These are phyloP conservation scores for Euphonia xanthogaster DNA, from an alignment of 2,797 vertebrate genomes.

Conservation along the genomic window DNA sequence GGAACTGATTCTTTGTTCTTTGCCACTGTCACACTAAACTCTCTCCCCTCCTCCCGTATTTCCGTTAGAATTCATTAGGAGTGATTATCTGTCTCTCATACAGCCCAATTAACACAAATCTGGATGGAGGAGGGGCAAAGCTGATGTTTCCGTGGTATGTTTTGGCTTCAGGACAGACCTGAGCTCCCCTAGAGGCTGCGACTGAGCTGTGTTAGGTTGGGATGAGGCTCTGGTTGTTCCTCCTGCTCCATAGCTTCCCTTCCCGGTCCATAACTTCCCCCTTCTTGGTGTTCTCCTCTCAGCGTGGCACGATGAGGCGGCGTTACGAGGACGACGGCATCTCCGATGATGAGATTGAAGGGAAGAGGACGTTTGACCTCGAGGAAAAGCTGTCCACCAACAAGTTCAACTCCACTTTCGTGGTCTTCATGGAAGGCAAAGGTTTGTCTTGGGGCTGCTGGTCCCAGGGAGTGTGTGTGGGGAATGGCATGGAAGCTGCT, in stretches of 20 bases:
- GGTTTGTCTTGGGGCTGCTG: constrained; percentile 75
- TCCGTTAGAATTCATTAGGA: not conserved
- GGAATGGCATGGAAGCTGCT: not conserved
- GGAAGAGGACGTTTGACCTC: constrained; percentile 93
- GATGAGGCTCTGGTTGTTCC: not conserved
- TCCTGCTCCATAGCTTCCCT: not conserved
- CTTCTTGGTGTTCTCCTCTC: not conserved
- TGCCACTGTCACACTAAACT: not conserved
- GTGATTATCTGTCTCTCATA: not conserved
- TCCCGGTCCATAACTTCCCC: not conserved
- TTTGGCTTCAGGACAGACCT: not conserved
- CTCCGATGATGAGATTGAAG: constrained; percentile 98
- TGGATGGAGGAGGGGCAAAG: not conserved
- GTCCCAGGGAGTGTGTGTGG: fast-evolving
- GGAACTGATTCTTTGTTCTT: not conserved
- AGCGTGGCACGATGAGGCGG: constrained; percentile 91
- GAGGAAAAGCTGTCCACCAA: constrained; percentile 90
- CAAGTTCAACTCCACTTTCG: constrained; percentile 87
- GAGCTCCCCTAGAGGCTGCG: not conserved
- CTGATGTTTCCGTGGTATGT: not conserved
- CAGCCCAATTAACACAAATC: not conserved
- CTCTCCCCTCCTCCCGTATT: not conserved
- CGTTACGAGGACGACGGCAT: constrained; percentile 97
- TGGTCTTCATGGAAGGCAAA: constrained; percentile 96
- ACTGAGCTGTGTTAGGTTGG: not conserved